Base-by-base conservation (phyloP, 2,888 invertebrate species). In the Tipula helvola region DNA sequence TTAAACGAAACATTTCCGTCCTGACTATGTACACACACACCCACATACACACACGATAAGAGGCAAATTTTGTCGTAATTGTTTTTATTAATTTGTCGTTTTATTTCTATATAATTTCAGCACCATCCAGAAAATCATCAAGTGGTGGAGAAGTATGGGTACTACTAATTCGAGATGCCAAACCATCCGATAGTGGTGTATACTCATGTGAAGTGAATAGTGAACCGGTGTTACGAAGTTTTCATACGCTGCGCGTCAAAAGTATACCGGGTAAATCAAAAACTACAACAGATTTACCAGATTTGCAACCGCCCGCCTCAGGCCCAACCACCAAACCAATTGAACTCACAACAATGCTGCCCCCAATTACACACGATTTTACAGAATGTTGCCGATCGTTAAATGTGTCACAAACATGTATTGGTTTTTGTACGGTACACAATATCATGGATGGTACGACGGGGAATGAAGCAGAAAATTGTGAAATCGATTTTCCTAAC, bases 171-270 rank as follows among this genome's bases (percentile, higher is more conserved):
- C 95, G 94, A 90, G 92, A 93, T 18, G 94, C 95, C 16, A 94
- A 93, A 89, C 92, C 94, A 0, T 92, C 94, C 0, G 97, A 97
- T 90, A 94, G 96, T 0, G 96, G 96, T 1, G 93, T 96, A 47
- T 97, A 97, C 90, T 94, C 95, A 88, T 97, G 97, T 89, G 96
- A 97, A 91, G 94, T 96, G 18, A 97, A 97, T 91, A 95, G 95
- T 16, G 95, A 95, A 88, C 96, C 96, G 0, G 94, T 95, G 0
- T 93, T 96, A 84, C 93, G 95, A 88, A 96, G 96, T 89, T 96
- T 96, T 91, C 96, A 96, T 90, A 94, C 95, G 89, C 92, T 97
- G 7, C 95, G 94, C 90, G 83, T 86, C 12, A 86, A 86, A 86
- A 36, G 36, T 39, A 52, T 57, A 52, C 18, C 85, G 4, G 47